phyloP scores from a whole-genome alignment of 2,113 vertebrate genomes.

The Cephalophus harveyi region DNA sequence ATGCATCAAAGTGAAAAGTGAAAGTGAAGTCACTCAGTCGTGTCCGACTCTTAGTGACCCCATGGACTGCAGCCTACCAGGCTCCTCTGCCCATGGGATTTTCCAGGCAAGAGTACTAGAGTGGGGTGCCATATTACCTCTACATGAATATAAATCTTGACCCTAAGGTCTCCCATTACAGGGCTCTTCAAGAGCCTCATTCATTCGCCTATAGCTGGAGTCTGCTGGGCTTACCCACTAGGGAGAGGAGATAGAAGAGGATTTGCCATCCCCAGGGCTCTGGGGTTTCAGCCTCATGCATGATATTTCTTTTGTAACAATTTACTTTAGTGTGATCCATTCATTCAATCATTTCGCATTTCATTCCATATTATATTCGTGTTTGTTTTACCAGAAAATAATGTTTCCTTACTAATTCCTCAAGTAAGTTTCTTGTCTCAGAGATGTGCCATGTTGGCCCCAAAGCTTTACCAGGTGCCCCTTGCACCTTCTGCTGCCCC shows the following conservation, averaged over 20 bases:
- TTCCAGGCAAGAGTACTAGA: no score
- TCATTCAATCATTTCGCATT: not conserved
- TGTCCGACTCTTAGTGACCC: no score
- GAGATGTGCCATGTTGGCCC: not conserved
- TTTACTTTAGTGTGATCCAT: not conserved
- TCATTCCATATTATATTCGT: not conserved
- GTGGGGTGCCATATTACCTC: no score
- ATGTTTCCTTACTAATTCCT: not conserved
- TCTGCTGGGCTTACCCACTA: accelerated
- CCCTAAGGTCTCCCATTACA: not conserved
- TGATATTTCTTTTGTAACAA: not conserved
- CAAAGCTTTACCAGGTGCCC: not conserved
- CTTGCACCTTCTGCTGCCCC: not conserved
- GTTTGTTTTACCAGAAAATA: not conserved
- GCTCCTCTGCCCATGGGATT: no score
- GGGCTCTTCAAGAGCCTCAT: not conserved
- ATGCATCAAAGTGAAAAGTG: no score
- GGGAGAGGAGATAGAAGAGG: not conserved
- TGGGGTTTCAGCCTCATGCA: not conserved
- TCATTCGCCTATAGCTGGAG: no score
- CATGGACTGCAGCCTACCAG: no score
- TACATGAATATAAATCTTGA: not conserved
- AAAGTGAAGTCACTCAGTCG: no score
- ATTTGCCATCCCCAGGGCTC: not conserved
- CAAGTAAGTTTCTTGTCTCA: not conserved